Evolutionary conservation across 2,797 vertebrate genomes (phyloP), one percentile per base, ranked within the genome.

Genomic region (Streptopelia turtur): DNA sequence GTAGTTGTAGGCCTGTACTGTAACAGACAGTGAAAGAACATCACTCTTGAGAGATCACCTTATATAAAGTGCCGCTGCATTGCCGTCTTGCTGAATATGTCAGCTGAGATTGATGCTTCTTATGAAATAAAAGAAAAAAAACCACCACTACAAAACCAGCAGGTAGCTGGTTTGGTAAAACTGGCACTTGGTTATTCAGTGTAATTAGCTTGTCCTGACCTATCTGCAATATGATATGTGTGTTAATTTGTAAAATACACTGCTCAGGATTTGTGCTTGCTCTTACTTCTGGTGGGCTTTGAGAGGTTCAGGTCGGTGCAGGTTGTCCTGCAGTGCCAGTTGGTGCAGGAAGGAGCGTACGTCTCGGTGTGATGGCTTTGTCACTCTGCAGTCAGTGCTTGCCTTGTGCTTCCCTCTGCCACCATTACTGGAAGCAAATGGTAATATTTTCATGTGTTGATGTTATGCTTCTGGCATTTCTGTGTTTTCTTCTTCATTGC

Each of bases 381-480:
- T 47, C 14, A 4, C 43, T 2, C 0, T 74, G 64, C 18, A 66
- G 41, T 91, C 56, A 55, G 1, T 85, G 45, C 49, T 88, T 77
- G 68, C 72, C 75, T 86, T 75, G 27, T 66, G 2, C 20, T 86
- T 77, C 53, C 33, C 61, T 83, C 55, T 79, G 43, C 79, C 79
- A 53, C 79, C 37, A 13, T 41, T 47, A 61, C 79, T 92, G 72
- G 91, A 72, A 88, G 59, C 12, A 78, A 81, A 35, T 55, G 33
- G 75, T 39, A 17, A 20, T 85, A 41, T 94, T 95, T 95, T 87
- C 69, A n/a, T 71, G 41, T 28, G 64, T 74, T 91, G 84, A 50
- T 93, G 60, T 87, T 94, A 80, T 1, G 0, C 64, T 91, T 94
- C 37, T 83, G 90, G 63, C 63, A 63, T 87, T 87, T 92, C 69